These are phyloP conservation scores for Lycophotia porphyrea DNA, from an alignment of 2,888 invertebrate genomes.

Conservation along the genomic window DNA sequence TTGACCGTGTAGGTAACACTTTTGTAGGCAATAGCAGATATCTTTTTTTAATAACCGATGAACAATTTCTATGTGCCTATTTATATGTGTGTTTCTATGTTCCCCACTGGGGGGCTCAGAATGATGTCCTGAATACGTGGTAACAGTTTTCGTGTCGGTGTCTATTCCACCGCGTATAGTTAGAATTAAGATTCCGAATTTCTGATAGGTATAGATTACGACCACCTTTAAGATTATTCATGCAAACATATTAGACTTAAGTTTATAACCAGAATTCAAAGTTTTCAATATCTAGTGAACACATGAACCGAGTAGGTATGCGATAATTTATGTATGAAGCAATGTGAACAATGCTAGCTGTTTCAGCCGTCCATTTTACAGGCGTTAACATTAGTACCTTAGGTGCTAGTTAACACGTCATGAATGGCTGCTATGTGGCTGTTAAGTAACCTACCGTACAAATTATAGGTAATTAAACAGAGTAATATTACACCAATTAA, in stretches of 20 bases:
- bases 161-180: too few species aligned
- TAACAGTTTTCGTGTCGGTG: too few species aligned
- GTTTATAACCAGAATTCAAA: too few species aligned
- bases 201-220: neutral
- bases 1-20: too few species aligned
- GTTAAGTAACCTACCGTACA: conserved; percentile 14
- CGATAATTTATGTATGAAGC: neutral
- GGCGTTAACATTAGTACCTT: conserved; percentile 6
- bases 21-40: too few species aligned
- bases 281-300: neutral
- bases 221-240: neutral
- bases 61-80: too few species aligned
- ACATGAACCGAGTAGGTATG: neutral
- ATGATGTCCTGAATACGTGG: too few species aligned
- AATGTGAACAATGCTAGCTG: conserved; percentile 20
- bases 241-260: neutral
- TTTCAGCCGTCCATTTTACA: conserved; percentile 14
- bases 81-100: too few species aligned
- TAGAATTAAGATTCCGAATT: too few species aligned
- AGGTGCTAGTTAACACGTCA: conserved; percentile 34
- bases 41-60: too few species aligned
- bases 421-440: neutral
- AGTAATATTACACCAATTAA: conserved; percentile 5
- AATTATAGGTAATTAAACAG: conserved; percentile 22
- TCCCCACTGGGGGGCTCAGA: too few species aligned